These are phyloP conservation scores for Neoarius graeffei DNA, from an alignment of 2,113 vertebrate genomes.

Conservation along the genomic window DNA sequence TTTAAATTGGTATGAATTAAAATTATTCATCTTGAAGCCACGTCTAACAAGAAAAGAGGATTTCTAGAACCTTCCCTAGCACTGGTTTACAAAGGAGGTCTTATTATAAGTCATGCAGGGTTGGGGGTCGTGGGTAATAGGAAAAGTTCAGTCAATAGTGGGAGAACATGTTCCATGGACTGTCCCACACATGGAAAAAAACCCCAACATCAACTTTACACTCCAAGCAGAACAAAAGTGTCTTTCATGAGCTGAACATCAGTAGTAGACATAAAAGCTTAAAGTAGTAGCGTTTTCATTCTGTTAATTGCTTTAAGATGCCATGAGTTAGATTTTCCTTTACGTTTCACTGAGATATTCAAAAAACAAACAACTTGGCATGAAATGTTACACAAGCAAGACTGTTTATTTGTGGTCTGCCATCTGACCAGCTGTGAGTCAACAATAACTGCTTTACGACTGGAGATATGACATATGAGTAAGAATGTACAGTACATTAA, in stretches of 20 bases:
- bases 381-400: slow-evolving; percentile 7
- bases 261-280: slow-evolving; percentile 32
- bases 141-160: slow-evolving; percentile 46
- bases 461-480: background rate
- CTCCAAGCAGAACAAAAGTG: slow-evolving; percentile 53
- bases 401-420: background rate
- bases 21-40: slow-evolving; percentile 35
- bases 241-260: slow-evolving; percentile 47
- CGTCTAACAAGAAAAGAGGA: slow-evolving; percentile 37
- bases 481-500: background rate
- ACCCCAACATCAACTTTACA: slow-evolving; percentile 43
- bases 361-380: background rate
- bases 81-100: slow-evolving; percentile 8
- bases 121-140: slow-evolving; percentile 27
- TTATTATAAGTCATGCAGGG: slow-evolving; percentile 28
- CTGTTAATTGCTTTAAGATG: slow-evolving; percentile 29
- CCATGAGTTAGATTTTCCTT: slow-evolving; percentile 35
- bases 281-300: slow-evolving; percentile 14
- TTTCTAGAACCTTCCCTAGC: slow-evolving; percentile 33
- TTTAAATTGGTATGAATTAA: background rate
- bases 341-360: background rate
- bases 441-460: slow-evolving; percentile 24
- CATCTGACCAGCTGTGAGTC: slow-evolving; percentile 7
- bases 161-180: slow-evolving; percentile 40
- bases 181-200: slow-evolving; percentile 53